phyloP scores from a whole-genome alignment of 2,888 invertebrate genomes.

The Habroteleia sp. region DNA sequence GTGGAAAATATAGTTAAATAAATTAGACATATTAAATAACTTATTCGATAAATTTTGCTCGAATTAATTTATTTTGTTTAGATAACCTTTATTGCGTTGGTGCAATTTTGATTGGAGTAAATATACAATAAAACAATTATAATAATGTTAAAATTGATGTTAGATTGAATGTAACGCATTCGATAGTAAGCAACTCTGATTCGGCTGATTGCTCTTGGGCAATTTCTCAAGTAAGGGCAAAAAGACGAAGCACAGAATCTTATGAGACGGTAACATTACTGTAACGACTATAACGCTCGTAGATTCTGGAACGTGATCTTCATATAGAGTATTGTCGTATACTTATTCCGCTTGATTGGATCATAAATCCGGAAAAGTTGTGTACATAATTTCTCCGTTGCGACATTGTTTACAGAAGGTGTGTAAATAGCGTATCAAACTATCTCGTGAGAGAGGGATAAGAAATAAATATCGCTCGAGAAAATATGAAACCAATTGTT shows the following conservation, averaged over 20 bases:
- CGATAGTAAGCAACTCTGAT: conserved; percentile 46
- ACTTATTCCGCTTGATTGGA: conserved; percentile 59
- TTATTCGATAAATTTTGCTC: too few species aligned
- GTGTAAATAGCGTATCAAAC: conserved; percentile 28
- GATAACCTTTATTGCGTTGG: too few species aligned
- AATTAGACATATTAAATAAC: too few species aligned
- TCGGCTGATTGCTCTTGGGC: conserved; percentile 40
- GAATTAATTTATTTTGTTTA: too few species aligned
- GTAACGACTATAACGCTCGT: conserved; percentile 61
- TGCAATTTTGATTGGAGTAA: too few species aligned
- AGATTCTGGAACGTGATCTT: conserved; percentile 60
- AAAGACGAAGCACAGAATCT: conserved; percentile 50
- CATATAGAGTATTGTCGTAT: conserved; percentile 58
- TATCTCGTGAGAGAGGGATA: conserved; percentile 14
- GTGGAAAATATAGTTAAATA: neutral
- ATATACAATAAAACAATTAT: conserved; percentile 30
- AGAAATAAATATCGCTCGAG: conserved; percentile 13
- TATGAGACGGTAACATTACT: conserved; percentile 56
- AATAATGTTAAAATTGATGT: conserved; percentile 33
- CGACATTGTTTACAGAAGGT: conserved; percentile 38
- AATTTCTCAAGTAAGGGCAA: conserved; percentile 51
- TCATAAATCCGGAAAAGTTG: conserved; percentile 52
- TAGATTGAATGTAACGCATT: conserved; percentile 41
- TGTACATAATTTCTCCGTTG: conserved; percentile 41
- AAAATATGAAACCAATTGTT: conserved; percentile 34